These are phyloP conservation scores for Anolis carolinensis DNA, from an alignment of 2,113 vertebrate species.

Conservation along the genomic window DNA sequence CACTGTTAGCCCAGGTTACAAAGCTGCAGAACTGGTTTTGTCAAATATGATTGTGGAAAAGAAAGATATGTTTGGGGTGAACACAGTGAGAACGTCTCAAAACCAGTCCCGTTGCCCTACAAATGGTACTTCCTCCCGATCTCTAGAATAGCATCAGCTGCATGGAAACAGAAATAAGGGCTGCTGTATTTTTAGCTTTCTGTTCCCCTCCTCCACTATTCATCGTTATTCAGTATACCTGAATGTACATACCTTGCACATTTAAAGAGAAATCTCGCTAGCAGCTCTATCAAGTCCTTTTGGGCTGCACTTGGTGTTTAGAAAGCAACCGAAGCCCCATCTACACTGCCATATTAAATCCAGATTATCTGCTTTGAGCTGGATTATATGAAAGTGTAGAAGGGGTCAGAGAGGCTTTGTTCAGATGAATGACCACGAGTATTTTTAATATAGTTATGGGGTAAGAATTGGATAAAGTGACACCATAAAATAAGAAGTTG, in stretches of 20 bases:
- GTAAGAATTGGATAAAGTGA: background rate
- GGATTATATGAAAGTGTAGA: background rate
- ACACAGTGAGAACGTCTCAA: background rate
- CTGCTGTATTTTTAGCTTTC: background rate
- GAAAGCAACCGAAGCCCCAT: background rate
- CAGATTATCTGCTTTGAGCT: too few species aligned
- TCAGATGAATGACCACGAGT: background rate
- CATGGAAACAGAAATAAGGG: background rate
- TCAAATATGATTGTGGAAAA: background rate
- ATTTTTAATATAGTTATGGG: background rate
- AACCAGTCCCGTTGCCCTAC: too few species aligned
- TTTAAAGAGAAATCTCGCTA: background rate
- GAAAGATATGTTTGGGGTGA: background rate
- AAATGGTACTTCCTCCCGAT: background rate
- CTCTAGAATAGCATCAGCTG: background rate
- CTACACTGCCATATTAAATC: too few species aligned
- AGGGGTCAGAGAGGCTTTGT: background rate
- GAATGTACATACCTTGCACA: background rate
- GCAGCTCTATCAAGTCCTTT: background rate
- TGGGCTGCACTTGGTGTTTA: background rate
- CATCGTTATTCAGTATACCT: background rate
- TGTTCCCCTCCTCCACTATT: background rate
- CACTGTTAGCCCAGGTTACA: background rate
- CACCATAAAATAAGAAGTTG: background rate
- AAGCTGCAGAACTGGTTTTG: background rate